Base-by-base conservation (phyloP, 2,797 vertebrate species). In the Clamator glandarius region DNA sequence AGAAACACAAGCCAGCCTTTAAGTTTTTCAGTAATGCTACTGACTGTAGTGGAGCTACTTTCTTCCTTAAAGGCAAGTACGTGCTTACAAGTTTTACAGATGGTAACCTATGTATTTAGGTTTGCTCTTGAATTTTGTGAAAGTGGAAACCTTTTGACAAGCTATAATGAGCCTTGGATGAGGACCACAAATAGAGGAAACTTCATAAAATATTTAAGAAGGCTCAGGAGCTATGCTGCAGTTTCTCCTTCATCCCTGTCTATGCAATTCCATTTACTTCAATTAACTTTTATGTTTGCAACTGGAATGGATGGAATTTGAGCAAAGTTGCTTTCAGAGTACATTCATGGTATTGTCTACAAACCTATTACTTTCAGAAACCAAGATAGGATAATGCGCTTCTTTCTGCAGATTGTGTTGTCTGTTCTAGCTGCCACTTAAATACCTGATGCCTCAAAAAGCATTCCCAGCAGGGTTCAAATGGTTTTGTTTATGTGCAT, bases 1-100 rank as follows among this genome's bases (percentile, higher is more conserved):
- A 92, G 87, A 92, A 94, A 93, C 41, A 84, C 59, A 91, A 82
- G 59, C n/a, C 83, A 78, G 52, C n/a, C 80, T 66, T 83, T 62
- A 92, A 91, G 44, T 72, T 92, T 85, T 51, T 75, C n/a, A 59
- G 81, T 59, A 80, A 82, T 51, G 29, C 64, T 80, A 18, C 66
- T 66, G n/a, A 81, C 63, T 81, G 50, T 42, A 83, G 19, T 36
- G 14, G 25, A 42, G 35, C n/a, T 78, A 13, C 33, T 83, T 91
- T 61, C 21, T 66, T 85, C 50, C 64, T 77, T 78, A 33, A 91
- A 83, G 29, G 67, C 42, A 64, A 52, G 20, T 18, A 9, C 44
- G n/a, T 58, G 21, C 68, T 91, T 63, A 67, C 12, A 54, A 58
- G 21, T 21, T 11, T 81, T 93, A 72, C 61, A 91, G 81, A 69